phyloP scores from a whole-genome alignment of 2,113 vertebrate species.

The Litocranius walleri region DNA sequence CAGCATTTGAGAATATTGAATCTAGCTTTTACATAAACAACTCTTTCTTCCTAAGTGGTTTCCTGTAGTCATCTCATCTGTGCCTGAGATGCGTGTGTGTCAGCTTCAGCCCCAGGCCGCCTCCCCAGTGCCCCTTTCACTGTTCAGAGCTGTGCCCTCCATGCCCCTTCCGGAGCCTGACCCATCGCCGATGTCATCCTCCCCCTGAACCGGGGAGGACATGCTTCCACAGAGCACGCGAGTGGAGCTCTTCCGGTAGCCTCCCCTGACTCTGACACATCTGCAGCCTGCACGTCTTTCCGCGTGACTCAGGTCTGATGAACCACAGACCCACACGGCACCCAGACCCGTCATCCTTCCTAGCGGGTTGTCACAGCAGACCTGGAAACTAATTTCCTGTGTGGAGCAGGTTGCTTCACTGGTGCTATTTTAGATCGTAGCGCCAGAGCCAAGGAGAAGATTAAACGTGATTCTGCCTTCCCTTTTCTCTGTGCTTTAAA shows the following conservation, averaged over 20 bases:
- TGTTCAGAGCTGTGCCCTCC: background rate
- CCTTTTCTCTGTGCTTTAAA: background rate
- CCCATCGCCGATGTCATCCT: background rate
- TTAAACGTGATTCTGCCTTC: background rate
- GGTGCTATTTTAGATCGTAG: background rate
- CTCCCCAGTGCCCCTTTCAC: background rate
- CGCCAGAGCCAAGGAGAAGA: background rate
- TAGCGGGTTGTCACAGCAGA: background rate
- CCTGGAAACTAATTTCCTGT: background rate
- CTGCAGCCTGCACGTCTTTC: background rate
- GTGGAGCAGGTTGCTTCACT: background rate
- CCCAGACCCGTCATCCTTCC: background rate
- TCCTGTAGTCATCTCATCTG: background rate
- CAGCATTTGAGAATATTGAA: background rate
- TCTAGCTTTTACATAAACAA: too few relatives aligned
- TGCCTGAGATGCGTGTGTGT: background rate
- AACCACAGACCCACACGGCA: background rate
- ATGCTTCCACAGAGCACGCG: rapidly evolving
- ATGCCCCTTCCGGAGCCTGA: background rate
- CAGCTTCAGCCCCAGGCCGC: background rate
- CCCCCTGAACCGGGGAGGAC: background rate
- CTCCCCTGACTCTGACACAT: background rate
- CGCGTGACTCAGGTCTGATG: background rate
- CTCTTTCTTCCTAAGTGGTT: background rate
- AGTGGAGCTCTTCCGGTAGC: background rate